Evolutionary conservation across 2,113 vertebrate genomes (phyloP).

Genomic region (Callipepla squamata): DNA sequence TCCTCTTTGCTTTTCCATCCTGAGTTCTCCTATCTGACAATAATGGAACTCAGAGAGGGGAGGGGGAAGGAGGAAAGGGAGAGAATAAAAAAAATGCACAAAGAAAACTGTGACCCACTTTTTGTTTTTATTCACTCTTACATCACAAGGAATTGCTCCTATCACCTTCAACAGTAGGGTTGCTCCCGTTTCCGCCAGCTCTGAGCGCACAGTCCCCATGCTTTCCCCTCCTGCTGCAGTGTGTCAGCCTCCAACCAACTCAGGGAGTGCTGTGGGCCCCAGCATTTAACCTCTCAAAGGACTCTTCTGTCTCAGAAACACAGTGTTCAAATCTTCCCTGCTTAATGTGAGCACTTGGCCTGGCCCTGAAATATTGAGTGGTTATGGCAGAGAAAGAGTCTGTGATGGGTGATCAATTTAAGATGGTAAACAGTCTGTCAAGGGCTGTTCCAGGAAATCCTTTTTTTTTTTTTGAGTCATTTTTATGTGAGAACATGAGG

Average conservation of each 20-base stretch:
- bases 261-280: neutral
- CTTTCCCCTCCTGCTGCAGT: neutral
- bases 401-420: slow-evolving; percentile 51
- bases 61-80: neutral
- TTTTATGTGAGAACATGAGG: slow-evolving; percentile 50
- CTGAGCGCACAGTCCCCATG: neutral
- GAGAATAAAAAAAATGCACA: neutral
- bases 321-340: neutral
- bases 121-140: neutral
- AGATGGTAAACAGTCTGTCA: slow-evolving; percentile 52
- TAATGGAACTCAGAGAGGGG: neutral
- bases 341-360: slow-evolving; percentile 2
- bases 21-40: neutral
- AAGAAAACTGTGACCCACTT: neutral
- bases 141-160: neutral
- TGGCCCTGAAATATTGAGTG: slow-evolving; percentile 4
- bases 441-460: slow-evolving; percentile 59
- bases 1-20: neutral
- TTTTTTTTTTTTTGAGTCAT: neutral
- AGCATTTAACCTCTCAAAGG: slow-evolving; percentile 19
- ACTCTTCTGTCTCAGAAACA: neutral
- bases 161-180: neutral
- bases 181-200: neutral
- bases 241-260: slow-evolving; percentile 3
- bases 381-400: slow-evolving; percentile 1